Evolutionary conservation across 2,113 vertebrate species (phyloP).

Genomic region (Otocyon megalotis): DNA sequence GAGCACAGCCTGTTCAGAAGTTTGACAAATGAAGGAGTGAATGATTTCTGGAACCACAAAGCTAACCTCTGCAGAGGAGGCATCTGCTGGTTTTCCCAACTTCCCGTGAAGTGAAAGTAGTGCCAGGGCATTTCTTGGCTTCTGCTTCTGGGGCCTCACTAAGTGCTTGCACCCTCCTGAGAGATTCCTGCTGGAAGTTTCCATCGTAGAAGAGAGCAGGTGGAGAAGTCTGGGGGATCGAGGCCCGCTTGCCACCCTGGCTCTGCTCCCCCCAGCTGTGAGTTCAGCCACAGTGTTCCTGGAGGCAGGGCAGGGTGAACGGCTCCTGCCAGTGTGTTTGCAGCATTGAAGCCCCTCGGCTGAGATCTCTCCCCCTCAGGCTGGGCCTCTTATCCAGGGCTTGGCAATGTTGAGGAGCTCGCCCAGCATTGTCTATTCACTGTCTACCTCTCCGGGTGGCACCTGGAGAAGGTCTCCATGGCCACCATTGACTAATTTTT

Average conservation of each 20-base stretch:
- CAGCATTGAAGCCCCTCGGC: not conserved
- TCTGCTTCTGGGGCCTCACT: not conserved
- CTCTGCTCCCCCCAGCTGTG: fast-evolving
- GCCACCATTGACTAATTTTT: not conserved
- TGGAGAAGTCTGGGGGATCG: not conserved
- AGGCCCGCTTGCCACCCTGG: not conserved
- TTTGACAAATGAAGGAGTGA: not conserved
- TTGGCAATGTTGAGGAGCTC: not conserved
- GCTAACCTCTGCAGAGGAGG: not conserved
- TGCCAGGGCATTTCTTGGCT: too few relatives aligned
- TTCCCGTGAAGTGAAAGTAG: fast-evolving
- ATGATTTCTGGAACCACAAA: not conserved
- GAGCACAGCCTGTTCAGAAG: not conserved
- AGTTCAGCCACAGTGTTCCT: too few relatives aligned
- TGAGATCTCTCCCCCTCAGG: too few relatives aligned
- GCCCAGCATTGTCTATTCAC: fast-evolving
- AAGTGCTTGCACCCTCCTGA: not conserved
- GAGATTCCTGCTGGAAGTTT: not conserved
- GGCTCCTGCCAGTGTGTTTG: not conserved
- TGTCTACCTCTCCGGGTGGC: not conserved
- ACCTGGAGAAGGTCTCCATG: fast-evolving
- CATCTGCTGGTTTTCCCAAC: fast-evolving
- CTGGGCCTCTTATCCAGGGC: too few relatives aligned
- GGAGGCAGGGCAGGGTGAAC: too few relatives aligned
- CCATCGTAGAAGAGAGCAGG: too few relatives aligned